Base-by-base conservation (phyloP, 2,113 vertebrate genomes). In the Thymallus thymallus region DNA sequence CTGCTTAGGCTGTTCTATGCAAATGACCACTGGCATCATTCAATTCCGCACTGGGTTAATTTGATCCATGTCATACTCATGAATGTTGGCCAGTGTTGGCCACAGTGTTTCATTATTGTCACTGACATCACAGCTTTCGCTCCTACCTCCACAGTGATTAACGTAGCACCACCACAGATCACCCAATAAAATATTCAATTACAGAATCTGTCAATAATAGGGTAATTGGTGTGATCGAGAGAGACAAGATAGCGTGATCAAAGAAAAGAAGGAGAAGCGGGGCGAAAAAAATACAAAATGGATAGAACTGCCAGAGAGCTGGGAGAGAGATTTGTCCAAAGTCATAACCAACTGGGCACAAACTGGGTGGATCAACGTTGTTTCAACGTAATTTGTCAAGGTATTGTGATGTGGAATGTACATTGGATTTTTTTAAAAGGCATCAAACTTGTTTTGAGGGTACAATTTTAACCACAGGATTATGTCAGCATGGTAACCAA, bases 61-160 rank as follows among this genome's bases (percentile, higher is more conserved):
- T 51, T 78, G 61, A 74, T 76, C n/a, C 5, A 41, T 69, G 66
- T 76, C 45, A 68, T 63, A 74, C 71, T 78, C 70, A 35, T 23
- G 13, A 77, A 32, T 74, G 23, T 72, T 60, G 26, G 60, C 71
- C 1, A 69, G n/a, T n/a, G n/a, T n/a, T n/a, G n/a, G n/a, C n/a
- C n/a, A 79, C 82, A 76, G 68, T 75, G 73, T 78, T 80, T 70
- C 56, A 69, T 74, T 79, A 75, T 70, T 71, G 68, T 77, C 24
- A 60, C 71, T 48, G 71, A 75, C 73, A 80, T 73, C 68, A 20
- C 18, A n/a, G 20, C n/a, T 32, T 65, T 32, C 56, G 29, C 5
- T 69, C 63, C 71, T 48, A 68, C 63, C 32, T 73, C 3, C 23
- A 46, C 68, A 51, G 10, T 69, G 68, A 55, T 55, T 69, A 69